Evolutionary conservation across 2,113 vertebrate species (phyloP), one percentile per base, ranked within the genome.

Genomic region (Rhineura floridana): DNA sequence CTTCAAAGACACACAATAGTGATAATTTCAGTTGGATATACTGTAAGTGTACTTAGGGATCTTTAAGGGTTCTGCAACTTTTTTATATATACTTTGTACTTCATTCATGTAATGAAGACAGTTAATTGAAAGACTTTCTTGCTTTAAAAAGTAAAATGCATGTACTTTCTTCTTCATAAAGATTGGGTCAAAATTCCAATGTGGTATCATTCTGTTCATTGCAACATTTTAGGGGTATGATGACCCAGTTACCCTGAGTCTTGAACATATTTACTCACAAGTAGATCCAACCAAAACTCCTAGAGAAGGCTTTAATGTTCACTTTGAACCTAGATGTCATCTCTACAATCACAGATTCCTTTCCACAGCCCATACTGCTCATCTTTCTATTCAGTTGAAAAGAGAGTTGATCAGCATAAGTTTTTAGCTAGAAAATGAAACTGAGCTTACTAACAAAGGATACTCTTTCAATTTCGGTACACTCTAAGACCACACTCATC

Each of bases 361-460:
- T 77, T 78, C 70, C 19, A 13, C 6, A 70, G 50, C 10, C 17
- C 25, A 7, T 72, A 23, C 30, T 72, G 67, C 25, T 42, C 30
- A 13, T 77, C n/a, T 33, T 17, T 46, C 25, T 81, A 50, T 67
- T 6, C 72, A 42, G 13, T 36, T 39, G 44, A 72, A 30, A 81
- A 81, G 21, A 3, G 42, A 36, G 42, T 59, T 62, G 15, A 75
- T 39, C 12, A 44, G 36, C 30, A 36, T 62, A 10, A 8, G 42
- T 86, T 77, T 86, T 78, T 67, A 48, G 28, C 42, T 73, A 39
- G 19, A 79, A n/a, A 52, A 73, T 50, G n/a, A 80, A 87, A 80
- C 12, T 46, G 9, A 44, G 48, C 28, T 50, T 39, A 48, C n/a
- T 69, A 28, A 30, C 39, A 70, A 80, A 69, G 52, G 63, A 33